Evolutionary conservation across 2,888 invertebrate species (phyloP), one percentile per base, ranked within the genome.

Genomic region (Dusona sp.): DNA sequence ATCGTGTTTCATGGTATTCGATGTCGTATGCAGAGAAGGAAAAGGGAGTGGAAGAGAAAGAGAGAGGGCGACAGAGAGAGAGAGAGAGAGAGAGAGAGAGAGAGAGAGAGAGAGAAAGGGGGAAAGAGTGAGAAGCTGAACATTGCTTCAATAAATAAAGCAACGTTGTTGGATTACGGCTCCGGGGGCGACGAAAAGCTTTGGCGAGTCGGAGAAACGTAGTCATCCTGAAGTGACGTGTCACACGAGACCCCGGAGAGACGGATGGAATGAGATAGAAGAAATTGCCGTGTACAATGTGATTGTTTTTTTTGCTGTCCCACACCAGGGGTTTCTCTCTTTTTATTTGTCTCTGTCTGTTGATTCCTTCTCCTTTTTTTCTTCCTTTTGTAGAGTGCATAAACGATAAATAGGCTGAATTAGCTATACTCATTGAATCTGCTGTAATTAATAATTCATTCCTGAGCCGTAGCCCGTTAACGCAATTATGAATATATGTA

Each of bases 141-240:
- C 80, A 87, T 89, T 87, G 85, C 80, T 87, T 90, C 88, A 90
- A 91, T 89, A 88, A 89, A 90, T 89, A 90, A 90, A 83, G 86
- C 88, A 78, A 87, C 82, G 83, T 78, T 86, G 87, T 87, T 87
- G 77, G 73, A 78, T 86, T 83, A 86, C 83, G 80, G 80, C 29
- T 72, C 73, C 36, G 68, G 73, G 80, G 78, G 78, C 78, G 64
- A 78, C 73, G 80, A 80, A 86, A 84, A 83, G 85, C 84, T 83
- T 86, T 81, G 80, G 68, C 74, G 64, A 78, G 54, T 42, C 29
- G 38, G 48, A 57, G 38, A 57, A 51, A 33, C 84, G 42, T 48
- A 77, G 79, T 83, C 80, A 51, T 80, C 54, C 25, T 54, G 65
- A 65, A 68, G 77, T 72, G 83, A 78, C 77, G 86, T 83, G 83